Evolutionary conservation across 1,140 invertebrate genomes (phyloP), one percentile per base, ranked within the genome.

Genomic region (Drosophila kurseongensis): DNA sequence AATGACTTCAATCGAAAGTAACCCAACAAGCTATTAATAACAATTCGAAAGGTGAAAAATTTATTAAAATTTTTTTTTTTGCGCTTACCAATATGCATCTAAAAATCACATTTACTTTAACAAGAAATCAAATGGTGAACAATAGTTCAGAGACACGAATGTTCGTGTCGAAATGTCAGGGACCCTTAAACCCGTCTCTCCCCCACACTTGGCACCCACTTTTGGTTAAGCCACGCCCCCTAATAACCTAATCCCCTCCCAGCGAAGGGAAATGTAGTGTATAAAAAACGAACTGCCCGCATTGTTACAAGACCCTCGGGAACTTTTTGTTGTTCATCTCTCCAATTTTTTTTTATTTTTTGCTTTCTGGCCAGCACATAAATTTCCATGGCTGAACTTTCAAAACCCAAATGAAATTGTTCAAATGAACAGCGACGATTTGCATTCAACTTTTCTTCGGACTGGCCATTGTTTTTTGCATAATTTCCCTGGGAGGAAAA

Each of bases 401-500:
- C 58, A 66, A 83, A 78, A 80, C 54, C 48, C 35, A 78, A 80
- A 79, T 62, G 73, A 80, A 80, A 69, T 80, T 75, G 60, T 76
- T 75, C 60, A 80, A 82, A 72, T 58, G 65, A 68, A 68, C 62
- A 71, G 52, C 51, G 66, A 50, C 67, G 61, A 85, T 84, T 84
- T 80, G 81, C 75, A 85, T 85, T 75, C 75, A 48, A 50, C 68
- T 58, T 72, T 71, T 72, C 66, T 35, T 72, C 47, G 65, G 61
- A 68, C 68, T 40, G 32, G 32, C 23, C 68, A 72, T 72, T 72
- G 68, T 72, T 72, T 59, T 88, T 88, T 84, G 83, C 83, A 86
- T 86, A 86, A 89, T 82, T 77, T 80, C 71, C 77, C 85, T 76
- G 74, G 58, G 80, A 75, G 76, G 72, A 74, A 62, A 69, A n/a